Conservation (phyloP, 2,113 vertebrate species). For the Candoia aspera region DNA sequence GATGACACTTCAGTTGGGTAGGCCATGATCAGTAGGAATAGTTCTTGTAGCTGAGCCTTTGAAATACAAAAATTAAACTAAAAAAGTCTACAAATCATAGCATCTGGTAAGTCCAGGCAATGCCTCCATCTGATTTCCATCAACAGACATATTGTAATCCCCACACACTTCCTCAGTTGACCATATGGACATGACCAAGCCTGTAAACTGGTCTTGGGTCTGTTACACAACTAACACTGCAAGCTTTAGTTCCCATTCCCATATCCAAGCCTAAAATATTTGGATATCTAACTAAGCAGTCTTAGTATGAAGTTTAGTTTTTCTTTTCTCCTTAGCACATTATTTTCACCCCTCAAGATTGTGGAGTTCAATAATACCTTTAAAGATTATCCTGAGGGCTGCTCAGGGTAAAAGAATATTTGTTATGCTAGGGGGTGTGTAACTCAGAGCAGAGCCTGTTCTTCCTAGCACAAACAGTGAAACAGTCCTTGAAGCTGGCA, state of each 20-base stretch:
- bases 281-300: background rate
- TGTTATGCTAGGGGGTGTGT: background rate
- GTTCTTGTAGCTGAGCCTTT: background rate
- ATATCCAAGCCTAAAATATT: background rate
- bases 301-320: background rate
- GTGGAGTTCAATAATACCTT: background rate
- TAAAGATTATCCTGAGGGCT: constrained; percentile 2
- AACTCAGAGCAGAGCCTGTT: background rate
- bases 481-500: background rate
- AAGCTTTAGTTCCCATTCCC: background rate
- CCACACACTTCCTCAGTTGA: background rate
- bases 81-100: background rate
- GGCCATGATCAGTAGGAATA: background rate
- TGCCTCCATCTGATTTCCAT: background rate
- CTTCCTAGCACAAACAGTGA: background rate
- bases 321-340: background rate
- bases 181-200: background rate
- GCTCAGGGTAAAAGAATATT: background rate
- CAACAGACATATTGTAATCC: background rate
- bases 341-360: background rate
- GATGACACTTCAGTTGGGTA: background rate
- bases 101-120: background rate
- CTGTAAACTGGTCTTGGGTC: background rate
- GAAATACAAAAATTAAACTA: background rate
- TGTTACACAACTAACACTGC: background rate